phyloP scores from a whole-genome alignment of 2,113 vertebrate species.

The Boleophthalmus pectinirostris region DNA sequence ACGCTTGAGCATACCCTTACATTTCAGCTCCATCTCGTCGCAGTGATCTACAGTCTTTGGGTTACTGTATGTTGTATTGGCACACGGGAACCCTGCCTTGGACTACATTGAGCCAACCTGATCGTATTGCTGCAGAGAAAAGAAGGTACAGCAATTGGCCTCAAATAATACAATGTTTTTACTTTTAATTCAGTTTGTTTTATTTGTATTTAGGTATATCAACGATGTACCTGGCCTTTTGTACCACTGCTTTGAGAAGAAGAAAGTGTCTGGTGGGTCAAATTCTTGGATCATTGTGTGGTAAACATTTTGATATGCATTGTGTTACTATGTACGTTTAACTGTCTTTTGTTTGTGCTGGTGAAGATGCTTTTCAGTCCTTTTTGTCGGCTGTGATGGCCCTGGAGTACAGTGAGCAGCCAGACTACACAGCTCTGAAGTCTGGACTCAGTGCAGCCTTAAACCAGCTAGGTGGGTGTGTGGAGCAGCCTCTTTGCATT shows the following conservation, averaged over 20 bases:
- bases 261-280: slow-evolving; percentile 66
- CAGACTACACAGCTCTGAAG: slow-evolving; percentile 77
- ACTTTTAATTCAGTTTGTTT: not conserved
- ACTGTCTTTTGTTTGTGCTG: not conserved
- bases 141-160: slow-evolving; percentile 74
- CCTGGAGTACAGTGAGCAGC: slow-evolving; percentile 83
- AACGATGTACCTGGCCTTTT: slow-evolving; percentile 74
- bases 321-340: not conserved
- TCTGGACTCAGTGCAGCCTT: slow-evolving; percentile 68
- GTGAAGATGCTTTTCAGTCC: slow-evolving; percentile 73
- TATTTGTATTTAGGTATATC: slow-evolving; percentile 69
- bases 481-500: slow-evolving; percentile 54
- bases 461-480: slow-evolving; percentile 62
- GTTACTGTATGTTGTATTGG: slow-evolving; percentile 92
- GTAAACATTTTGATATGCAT: not conserved
- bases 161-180: not conserved
- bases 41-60: slow-evolving; percentile 91
- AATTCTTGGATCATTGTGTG: not conserved
- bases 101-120: slow-evolving; percentile 69
- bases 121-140: slow-evolving; percentile 79
- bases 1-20: not conserved
- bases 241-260: slow-evolving; percentile 71
- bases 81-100: slow-evolving; percentile 85
- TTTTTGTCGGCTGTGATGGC: slow-evolving; percentile 81
- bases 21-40: slow-evolving; percentile 87